These are phyloP conservation scores for Eurypyga helias DNA, from an alignment of 2,113 vertebrate genomes.

Conservation along the genomic window DNA sequence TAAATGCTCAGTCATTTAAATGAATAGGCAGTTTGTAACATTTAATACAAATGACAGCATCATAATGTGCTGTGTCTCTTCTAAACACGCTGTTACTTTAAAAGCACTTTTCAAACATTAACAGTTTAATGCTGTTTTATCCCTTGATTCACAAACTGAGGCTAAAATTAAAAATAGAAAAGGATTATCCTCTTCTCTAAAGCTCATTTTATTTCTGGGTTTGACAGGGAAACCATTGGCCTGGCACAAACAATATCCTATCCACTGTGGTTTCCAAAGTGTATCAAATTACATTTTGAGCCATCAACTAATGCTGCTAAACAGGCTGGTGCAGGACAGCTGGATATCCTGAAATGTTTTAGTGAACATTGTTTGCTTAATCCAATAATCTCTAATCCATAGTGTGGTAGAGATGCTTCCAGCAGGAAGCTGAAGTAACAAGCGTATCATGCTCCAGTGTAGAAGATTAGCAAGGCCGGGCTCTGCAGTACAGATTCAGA, in stretches of 20 bases:
- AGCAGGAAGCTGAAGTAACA: not conserved
- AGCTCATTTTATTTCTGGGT: not conserved
- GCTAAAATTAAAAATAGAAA: constrained; percentile 16
- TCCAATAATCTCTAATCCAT: not conserved
- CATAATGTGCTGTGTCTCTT: not conserved
- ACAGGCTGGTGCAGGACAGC: not conserved
- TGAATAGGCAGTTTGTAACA: not conserved
- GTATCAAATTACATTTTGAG: not conserved
- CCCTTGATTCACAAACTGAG: not conserved
- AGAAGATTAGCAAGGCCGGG: not conserved
- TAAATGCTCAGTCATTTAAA: not conserved
- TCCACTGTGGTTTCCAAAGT: not conserved
- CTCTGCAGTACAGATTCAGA: not conserved
- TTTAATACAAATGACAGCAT: not conserved
- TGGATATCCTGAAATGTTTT: not conserved
- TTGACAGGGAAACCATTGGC: not conserved
- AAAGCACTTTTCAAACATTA: not conserved
- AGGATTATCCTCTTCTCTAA: constrained; percentile 1
- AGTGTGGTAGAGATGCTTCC: not conserved
- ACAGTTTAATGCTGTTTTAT: not conserved
- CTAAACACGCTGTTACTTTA: not conserved
- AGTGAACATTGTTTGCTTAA: not conserved
- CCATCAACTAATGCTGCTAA: not conserved
- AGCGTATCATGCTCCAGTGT: not conserved
- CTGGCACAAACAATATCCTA: not conserved